phyloP scores from a whole-genome alignment of 1,140 invertebrate genomes.

The Laupala kohalensis region DNA sequence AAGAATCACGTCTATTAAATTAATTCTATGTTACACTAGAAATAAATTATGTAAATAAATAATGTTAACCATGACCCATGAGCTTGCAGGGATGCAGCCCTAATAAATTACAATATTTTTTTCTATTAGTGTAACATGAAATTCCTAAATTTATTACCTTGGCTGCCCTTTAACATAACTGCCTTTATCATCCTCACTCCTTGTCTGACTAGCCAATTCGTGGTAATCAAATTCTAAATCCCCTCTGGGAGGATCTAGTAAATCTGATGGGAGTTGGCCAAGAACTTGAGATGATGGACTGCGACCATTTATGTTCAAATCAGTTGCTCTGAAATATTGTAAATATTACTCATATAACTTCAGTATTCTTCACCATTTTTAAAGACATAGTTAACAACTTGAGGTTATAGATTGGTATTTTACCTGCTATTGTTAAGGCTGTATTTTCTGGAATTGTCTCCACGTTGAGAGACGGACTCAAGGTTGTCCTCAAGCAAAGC shows the following conservation, averaged over 20 bases:
- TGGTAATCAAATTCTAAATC: conserved; percentile 50
- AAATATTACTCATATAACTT: not conserved
- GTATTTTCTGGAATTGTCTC: conserved; percentile 23
- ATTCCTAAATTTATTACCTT: too few relatives aligned
- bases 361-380: not conserved
- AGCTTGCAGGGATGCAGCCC: too few relatives aligned
- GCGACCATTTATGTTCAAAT: conserved; percentile 8
- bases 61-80: too few relatives aligned
- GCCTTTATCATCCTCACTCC: conserved; percentile 47
- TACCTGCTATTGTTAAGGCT: conserved; percentile 18
- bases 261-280: conserved; percentile 12
- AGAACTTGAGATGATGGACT: conserved; percentile 24
- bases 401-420: not conserved
- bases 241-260: conserved; percentile 4
- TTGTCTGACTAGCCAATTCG: conserved; percentile 45
- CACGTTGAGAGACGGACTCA: conserved; percentile 28
- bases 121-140: too few relatives aligned
- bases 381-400: not conserved
- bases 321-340: not conserved
- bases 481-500: conserved; percentile 35
- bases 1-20: too few relatives aligned
- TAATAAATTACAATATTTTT: too few relatives aligned
- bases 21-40: too few relatives aligned
- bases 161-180: conserved; percentile 42
- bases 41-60: too few relatives aligned